Percentiles rank a stretch among this genome's conserved stretches.
These are phyloP conservation scores for Lophius piscatorius DNA, from an alignment of 2,113 vertebrate genomes.

Conservation along the genomic window DNA sequence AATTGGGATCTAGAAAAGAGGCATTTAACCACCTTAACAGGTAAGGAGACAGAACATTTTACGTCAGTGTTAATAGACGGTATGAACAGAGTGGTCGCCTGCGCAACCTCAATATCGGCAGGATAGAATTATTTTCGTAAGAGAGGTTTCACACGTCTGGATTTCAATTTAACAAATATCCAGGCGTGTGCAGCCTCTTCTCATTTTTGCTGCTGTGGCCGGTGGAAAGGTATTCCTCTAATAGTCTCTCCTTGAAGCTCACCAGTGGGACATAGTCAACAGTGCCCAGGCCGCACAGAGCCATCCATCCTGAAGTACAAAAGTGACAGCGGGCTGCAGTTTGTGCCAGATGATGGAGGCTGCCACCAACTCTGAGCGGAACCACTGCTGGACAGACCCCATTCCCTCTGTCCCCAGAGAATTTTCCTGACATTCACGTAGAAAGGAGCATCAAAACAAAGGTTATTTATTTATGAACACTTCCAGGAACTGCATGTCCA, in stretches of 20 bases:
- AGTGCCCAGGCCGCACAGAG: slow-evolving; percentile 52
- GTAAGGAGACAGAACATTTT: slow-evolving; percentile 48
- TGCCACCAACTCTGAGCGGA: slow-evolving; percentile 61
- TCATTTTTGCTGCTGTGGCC: slow-evolving; percentile 19
- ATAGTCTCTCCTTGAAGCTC: slow-evolving; percentile 68
- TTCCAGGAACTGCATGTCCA: slow-evolving; percentile 73
- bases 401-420: slow-evolving; percentile 61
- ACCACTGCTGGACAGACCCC: slow-evolving; percentile 58
- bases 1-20: slow-evolving; percentile 33
- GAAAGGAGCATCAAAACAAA: slow-evolving; percentile 76
- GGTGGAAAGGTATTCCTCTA: slow-evolving; percentile 43
- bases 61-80: slow-evolving; percentile 49
- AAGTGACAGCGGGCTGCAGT: slow-evolving; percentile 65
- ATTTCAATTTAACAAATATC: slow-evolving; percentile 62
- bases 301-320: slow-evolving; percentile 77
- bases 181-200: slow-evolving; percentile 30
- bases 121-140: slow-evolving; percentile 45
- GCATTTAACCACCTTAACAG: slow-evolving; percentile 45
- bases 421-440: slow-evolving; percentile 78
- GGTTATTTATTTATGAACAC: slow-evolving; percentile 81
- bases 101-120: slow-evolving; percentile 72
- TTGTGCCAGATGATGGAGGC: slow-evolving; percentile 70
- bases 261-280: slow-evolving; percentile 68
- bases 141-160: slow-evolving; percentile 64
- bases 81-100: slow-evolving; percentile 56